phyloP scores from a whole-genome alignment of 2,113 vertebrate genomes.

The Perca fluviatilis region DNA sequence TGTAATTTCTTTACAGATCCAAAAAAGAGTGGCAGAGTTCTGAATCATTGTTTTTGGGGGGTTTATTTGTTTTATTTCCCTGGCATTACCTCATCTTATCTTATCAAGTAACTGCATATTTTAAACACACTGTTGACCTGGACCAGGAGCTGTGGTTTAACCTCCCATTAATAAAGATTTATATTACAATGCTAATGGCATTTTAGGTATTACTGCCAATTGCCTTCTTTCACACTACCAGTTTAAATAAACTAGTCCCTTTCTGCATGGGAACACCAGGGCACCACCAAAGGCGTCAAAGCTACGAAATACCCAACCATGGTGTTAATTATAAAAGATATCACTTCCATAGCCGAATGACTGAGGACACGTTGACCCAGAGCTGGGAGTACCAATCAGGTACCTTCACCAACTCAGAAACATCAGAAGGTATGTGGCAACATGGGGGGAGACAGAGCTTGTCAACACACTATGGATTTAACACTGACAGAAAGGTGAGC shows the following conservation, averaged over 20 bases:
- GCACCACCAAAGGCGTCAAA: background rate
- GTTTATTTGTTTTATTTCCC: background rate
- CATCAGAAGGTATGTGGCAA: constrained; percentile 28
- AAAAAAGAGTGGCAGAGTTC: constrained; percentile 39
- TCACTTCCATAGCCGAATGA: background rate
- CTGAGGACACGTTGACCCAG: background rate
- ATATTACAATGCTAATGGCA: constrained; percentile 25
- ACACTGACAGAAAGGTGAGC: constrained; percentile 1
- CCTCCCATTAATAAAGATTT: constrained; percentile 11
- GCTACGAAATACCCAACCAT: background rate
- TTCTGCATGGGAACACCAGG: constrained; percentile 16
- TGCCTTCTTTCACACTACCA: constrained; percentile 3
- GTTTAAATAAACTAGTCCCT: constrained; percentile 15
- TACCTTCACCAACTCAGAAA: background rate
- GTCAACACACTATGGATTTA: background rate
- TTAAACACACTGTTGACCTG: constrained; percentile 36
- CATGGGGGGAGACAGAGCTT: background rate
- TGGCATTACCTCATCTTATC: constrained; percentile 38
- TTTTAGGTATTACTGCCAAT: constrained; percentile 11
- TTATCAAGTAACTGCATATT: constrained; percentile 27
- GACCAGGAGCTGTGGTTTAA: constrained; percentile 22
- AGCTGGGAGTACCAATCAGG: constrained; percentile 4
- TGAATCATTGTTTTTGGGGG: background rate
- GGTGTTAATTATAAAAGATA: background rate
- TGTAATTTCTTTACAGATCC: constrained; percentile 17